Percentiles rank a stretch among this genome's conserved stretches.
These are phyloP conservation scores for Cheirogaleus major DNA, from an alignment of 2,797 vertebrate species.

Conservation along the genomic window DNA sequence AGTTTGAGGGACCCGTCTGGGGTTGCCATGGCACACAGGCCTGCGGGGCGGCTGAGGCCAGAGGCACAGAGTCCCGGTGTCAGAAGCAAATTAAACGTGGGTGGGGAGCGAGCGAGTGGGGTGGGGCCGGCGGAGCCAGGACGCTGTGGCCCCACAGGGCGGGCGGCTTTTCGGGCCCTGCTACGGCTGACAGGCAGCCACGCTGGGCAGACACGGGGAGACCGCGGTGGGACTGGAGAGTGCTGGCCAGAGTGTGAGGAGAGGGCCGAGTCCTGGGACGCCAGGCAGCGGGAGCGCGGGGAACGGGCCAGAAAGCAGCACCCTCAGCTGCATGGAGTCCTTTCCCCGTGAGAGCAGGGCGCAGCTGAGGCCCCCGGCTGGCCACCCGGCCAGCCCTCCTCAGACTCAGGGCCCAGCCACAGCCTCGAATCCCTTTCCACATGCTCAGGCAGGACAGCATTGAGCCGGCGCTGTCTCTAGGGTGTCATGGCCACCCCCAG, in stretches of 20 bases:
- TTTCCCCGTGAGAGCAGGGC: not conserved
- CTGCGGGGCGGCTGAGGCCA: not conserved
- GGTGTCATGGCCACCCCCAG: not conserved
- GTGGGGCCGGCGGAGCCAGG: not conserved
- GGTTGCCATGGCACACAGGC: constrained; percentile 50
- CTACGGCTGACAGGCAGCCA: not conserved
- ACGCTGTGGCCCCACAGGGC: not conserved
- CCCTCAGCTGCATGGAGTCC: not conserved
- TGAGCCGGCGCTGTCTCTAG: too few relatives aligned
- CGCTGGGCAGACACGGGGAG: not conserved
- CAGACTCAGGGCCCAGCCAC: not conserved
- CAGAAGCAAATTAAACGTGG: constrained; percentile 22
- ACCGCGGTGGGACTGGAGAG: not conserved
- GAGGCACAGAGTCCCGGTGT: not conserved
- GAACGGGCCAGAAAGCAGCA: too few relatives aligned
- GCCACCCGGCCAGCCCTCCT: rapidly evolving
- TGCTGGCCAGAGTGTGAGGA: not conserved
- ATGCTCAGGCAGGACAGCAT: rapidly evolving
- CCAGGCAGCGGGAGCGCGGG: too few relatives aligned
- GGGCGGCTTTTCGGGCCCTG: not conserved
- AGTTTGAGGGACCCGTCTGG: not conserved
- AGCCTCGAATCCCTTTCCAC: rapidly evolving
- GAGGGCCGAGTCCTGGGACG: rapidly evolving
- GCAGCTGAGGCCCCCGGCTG: too few relatives aligned
- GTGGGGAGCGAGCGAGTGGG: not conserved